Evolutionary conservation across 2,888 invertebrate species (phyloP).

Genomic region (Meiosimyza platycephala): DNA sequence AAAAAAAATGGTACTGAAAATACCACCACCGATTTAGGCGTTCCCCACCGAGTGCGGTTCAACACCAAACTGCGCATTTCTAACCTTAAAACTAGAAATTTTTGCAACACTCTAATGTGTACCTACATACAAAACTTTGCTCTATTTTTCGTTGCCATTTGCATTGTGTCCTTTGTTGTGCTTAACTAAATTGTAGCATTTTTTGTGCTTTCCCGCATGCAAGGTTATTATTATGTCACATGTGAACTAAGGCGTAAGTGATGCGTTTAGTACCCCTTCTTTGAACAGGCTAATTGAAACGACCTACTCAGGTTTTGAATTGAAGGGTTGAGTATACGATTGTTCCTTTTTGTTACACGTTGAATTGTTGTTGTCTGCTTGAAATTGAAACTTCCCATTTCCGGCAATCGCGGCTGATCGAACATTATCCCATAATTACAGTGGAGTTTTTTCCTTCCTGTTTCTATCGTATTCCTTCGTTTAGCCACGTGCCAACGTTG

Average conservation of each 20-base stretch:
- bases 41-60: no score
- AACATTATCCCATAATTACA: constrained; percentile 65
- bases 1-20: no score
- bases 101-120: not conserved
- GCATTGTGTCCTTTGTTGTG: constrained; percentile 9
- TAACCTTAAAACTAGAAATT: no score
- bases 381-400: constrained; percentile 48
- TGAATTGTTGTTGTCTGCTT: constrained; percentile 35
- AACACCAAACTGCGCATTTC: no score
- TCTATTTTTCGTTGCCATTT: constrained; percentile 25
- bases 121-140: not conserved
- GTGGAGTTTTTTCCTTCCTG: constrained; percentile 46
- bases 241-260: constrained; percentile 57
- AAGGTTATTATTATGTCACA: constrained; percentile 58
- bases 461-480: not conserved
- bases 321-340: constrained; percentile 17
- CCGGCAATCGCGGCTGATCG: constrained; percentile 49
- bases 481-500: constrained; percentile 20
- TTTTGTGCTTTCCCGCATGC: not conserved
- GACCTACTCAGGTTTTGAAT: constrained; percentile 11
- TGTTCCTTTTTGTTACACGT: constrained; percentile 30
- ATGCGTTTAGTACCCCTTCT: constrained; percentile 51
- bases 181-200: constrained; percentile 29
- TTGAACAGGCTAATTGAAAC: constrained; percentile 5
- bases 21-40: no score